Conservation (phyloP, 2,888 invertebrate genomes). For the Eupithecia tripunctaria region DNA sequence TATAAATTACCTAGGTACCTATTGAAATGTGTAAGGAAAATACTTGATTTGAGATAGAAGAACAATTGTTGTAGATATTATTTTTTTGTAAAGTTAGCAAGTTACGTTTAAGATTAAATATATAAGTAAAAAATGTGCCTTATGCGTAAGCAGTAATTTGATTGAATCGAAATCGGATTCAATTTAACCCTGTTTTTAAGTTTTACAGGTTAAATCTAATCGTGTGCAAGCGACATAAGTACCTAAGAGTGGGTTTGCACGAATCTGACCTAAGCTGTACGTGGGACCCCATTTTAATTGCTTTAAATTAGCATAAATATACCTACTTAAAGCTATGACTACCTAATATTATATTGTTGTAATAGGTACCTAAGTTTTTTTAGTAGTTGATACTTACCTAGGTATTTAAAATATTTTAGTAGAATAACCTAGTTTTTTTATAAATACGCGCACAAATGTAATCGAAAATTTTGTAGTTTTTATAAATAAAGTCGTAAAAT, state of each 20-base stretch:
- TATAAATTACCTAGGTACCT: no score
- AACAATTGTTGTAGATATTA: not conserved
- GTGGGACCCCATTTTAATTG: no score
- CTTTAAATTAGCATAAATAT: no score
- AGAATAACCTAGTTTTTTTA: not conserved
- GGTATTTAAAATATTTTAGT: not conserved
- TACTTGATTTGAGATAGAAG: not conserved
- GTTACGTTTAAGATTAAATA: not conserved
- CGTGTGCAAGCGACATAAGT: no score
- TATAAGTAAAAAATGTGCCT: not conserved
- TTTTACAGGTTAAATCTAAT: no score
- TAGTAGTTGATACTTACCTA: not conserved
- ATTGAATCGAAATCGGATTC: no score
- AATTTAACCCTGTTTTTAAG: no score
- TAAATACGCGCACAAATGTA: conserved; percentile 47
- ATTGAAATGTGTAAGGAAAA: not conserved
- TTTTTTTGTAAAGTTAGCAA: not conserved
- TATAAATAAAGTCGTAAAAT: conserved; percentile 43
- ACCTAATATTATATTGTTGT: no score
- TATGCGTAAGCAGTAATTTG: not conserved
- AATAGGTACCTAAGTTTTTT: not conserved
- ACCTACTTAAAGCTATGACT: no score
- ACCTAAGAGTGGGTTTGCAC: no score
- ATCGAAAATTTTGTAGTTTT: conserved; percentile 44
- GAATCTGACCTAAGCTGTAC: no score